Evolutionary conservation across 2,888 invertebrate genomes (phyloP).

Genomic region (Volucella inanis): DNA sequence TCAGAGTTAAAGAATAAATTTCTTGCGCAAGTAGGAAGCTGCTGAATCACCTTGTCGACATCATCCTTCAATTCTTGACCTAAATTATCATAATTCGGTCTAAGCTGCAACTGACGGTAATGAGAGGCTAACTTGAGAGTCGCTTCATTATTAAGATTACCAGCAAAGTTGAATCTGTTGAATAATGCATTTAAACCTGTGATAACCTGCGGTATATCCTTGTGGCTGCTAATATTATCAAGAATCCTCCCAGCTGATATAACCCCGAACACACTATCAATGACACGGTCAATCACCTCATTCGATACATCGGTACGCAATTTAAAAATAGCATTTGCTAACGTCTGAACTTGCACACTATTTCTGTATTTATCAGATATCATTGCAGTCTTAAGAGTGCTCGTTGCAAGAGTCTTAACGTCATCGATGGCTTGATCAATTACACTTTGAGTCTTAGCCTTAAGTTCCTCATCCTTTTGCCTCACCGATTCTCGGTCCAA

Average conservation of each 20-base stretch:
- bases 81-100: constrained; percentile 2
- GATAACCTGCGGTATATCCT: constrained; percentile 24
- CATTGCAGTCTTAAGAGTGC: constrained; percentile 19
- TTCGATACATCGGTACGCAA: constrained; percentile 14
- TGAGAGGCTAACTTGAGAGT: constrained; percentile 27
- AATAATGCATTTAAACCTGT: constrained; percentile 11
- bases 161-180: constrained; percentile 6
- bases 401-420: background rate
- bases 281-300: constrained; percentile 21
- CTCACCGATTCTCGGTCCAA: background rate
- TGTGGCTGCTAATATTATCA: constrained; percentile 5
- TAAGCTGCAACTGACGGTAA: constrained; percentile 33
- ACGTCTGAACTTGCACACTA: background rate
- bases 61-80: constrained; percentile 16
- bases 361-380: background rate
- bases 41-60: constrained; percentile 20
- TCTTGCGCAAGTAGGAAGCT: constrained; percentile 41
- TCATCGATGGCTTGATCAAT: background rate
- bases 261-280: background rate
- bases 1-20: constrained; percentile 32
- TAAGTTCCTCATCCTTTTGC: background rate
- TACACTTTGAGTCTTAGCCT: background rate
- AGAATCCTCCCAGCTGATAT: background rate
- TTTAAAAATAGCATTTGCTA: constrained; percentile 5
- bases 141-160: constrained; percentile 25